Evolutionary conservation across 1,140 invertebrate genomes (phyloP), one percentile per base, ranked within the genome.

Genomic region (Agrypnia vestita): DNA sequence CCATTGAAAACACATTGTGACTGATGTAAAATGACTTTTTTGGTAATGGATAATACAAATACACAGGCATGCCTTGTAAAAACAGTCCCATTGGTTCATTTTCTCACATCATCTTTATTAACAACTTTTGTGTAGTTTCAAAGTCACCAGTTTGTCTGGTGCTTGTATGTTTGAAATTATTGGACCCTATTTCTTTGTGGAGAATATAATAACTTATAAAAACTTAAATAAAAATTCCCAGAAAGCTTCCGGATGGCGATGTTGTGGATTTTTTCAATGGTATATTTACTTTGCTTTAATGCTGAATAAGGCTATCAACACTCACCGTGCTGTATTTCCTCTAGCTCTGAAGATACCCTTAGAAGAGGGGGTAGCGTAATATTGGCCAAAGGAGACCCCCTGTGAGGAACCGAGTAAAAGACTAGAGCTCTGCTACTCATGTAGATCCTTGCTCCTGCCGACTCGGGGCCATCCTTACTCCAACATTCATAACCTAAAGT

Each of bases 361-460:
- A 87, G 87, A 12, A 94, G 86, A 3, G 93, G 88, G 0, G 92
- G 92, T 55, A 92, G 86, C 81, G 92, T 93, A 47, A 94, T 91
- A 82, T 92, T 91, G 0, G 93, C 93, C 19, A 94, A 87, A 9
- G 91, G 90, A 1, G 93, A 94, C 1, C 93, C 93, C 6, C 92
- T 88, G 86, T 94, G 93, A 0, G 93, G 93, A n/a, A 94, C 93
- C 19, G 93, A 94, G 85, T 94, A 94, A 85, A 94, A 94, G 87
- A 94, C 91, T 73, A 93, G 93, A 0, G 91, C 93, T 17, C 88
- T 89, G 7, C 51, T 78, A 13, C 19, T 55, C 0, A 69, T n/a
- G 49, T 64, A 78, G 10, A 78, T 25, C n/a, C 49, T 10, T 10
- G 76, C 76, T 3, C 62, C 43, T 4, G 46, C 49, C 0, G 76